These are phyloP conservation scores for Neodiprion virginianus DNA, from an alignment of 1,140 invertebrate genomes.

Conservation along the genomic window DNA sequence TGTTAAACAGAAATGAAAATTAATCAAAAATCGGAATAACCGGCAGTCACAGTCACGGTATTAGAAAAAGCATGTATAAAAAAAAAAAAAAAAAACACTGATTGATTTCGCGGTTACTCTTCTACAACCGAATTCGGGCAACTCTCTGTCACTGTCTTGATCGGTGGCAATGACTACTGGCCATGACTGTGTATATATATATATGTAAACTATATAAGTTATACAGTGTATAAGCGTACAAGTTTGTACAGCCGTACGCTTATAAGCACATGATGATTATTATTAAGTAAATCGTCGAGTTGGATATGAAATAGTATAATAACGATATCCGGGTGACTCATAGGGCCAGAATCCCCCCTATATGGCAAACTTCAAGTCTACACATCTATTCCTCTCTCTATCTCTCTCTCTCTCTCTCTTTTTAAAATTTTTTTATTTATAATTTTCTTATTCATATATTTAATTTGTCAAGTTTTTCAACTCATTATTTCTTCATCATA, in stretches of 20 bases:
- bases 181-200: too few relatives aligned
- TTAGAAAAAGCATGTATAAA: too few relatives aligned
- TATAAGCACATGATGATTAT: too few relatives aligned
- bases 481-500: too few relatives aligned
- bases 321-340: background rate
- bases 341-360: background rate
- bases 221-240: too few relatives aligned
- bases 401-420: slow-evolving; percentile 16
- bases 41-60: too few relatives aligned
- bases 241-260: too few relatives aligned
- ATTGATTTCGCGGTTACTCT: background rate
- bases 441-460: slow-evolving; percentile 23
- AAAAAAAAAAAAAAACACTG: slow-evolving; percentile 10
- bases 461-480: background rate
- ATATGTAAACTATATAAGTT: too few relatives aligned
- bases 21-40: background rate
- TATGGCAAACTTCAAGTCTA: background rate
- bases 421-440: background rate
- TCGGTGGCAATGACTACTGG: too few relatives aligned
- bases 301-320: background rate
- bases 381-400: background rate
- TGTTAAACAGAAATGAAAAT: too few relatives aligned
- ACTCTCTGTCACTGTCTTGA: too few relatives aligned
- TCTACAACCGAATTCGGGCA: too few relatives aligned
- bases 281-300: background rate